These are phyloP conservation scores for Nasonovia ribisnigri DNA, from an alignment of 2,888 invertebrate genomes.

Conservation along the genomic window DNA sequence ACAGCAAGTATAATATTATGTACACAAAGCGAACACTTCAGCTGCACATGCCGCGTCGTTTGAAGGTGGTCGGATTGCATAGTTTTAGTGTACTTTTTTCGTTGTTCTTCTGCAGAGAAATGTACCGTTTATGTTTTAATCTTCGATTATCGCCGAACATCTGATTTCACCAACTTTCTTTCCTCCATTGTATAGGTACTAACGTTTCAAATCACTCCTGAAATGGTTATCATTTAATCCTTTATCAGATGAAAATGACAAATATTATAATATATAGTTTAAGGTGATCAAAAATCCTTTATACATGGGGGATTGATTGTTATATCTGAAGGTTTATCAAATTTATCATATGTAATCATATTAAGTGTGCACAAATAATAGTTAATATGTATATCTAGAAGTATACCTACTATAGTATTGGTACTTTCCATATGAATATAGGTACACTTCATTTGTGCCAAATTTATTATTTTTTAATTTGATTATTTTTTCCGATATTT, in stretches of 20 bases:
- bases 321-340: neutral
- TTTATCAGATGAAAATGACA: constrained; percentile 13
- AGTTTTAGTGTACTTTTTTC: neutral
- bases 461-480: neutral
- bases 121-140: neutral
- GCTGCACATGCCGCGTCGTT: neutral
- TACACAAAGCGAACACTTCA: neutral
- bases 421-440: neutral
- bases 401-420: neutral
- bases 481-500: neutral
- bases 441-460: neutral
- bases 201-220: neutral
- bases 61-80: neutral
- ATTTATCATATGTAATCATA: neutral
- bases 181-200: neutral
- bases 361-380: neutral
- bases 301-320: neutral
- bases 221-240: constrained; percentile 14
- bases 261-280: neutral
- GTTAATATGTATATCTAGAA: too few relatives aligned
- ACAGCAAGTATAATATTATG: neutral
- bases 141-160: neutral
- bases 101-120: neutral
- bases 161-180: neutral
- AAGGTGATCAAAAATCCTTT: neutral